Conservation (phyloP, 2,888 invertebrate species). For the Argyresthia albistria region DNA sequence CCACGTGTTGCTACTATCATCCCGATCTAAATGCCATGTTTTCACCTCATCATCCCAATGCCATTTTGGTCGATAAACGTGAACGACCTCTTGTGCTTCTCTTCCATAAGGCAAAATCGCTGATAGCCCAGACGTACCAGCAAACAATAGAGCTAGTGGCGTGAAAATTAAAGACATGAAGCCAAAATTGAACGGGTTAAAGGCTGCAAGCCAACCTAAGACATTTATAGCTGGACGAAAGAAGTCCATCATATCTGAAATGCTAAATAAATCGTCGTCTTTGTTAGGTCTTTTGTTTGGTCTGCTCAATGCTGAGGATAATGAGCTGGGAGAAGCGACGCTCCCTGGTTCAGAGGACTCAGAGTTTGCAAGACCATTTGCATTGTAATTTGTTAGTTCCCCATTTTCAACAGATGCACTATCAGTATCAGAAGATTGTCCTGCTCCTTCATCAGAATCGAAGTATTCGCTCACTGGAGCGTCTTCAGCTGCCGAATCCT, state of each 20-base stretch:
- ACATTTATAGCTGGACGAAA: conserved; percentile 64
- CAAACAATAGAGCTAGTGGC: conserved; percentile 75
- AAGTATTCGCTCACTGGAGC: conserved; percentile 35
- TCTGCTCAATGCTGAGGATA: conserved; percentile 30
- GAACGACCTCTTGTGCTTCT: conserved; percentile 46
- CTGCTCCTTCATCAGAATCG: conserved; percentile 35
- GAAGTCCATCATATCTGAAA: conserved; percentile 52
- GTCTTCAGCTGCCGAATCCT: conserved; percentile 25
- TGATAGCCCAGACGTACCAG: conserved; percentile 73
- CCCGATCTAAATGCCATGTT: conserved; percentile 59
- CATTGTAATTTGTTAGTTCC: conserved; percentile 45
- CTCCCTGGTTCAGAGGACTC: conserved; percentile 33
- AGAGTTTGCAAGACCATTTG: conserved; percentile 23
- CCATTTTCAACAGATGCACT: conserved; percentile 48
- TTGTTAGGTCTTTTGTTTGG: conserved; percentile 18
- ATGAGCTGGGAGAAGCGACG: conserved; percentile 19
- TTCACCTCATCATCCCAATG: conserved; percentile 72
- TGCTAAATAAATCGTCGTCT: conserved; percentile 60
- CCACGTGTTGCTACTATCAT: conserved; percentile 39
- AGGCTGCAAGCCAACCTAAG: conserved; percentile 63
- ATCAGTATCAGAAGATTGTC: conserved; percentile 15
- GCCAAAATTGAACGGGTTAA: conserved; percentile 74
- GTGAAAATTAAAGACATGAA: conserved; percentile 74
- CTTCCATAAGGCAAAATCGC: conserved; percentile 71
- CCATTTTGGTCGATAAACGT: conserved; percentile 64